These are phyloP conservation scores for Nesogale talazaci DNA, from an alignment of 2,113 vertebrate genomes.

Conservation along the genomic window DNA sequence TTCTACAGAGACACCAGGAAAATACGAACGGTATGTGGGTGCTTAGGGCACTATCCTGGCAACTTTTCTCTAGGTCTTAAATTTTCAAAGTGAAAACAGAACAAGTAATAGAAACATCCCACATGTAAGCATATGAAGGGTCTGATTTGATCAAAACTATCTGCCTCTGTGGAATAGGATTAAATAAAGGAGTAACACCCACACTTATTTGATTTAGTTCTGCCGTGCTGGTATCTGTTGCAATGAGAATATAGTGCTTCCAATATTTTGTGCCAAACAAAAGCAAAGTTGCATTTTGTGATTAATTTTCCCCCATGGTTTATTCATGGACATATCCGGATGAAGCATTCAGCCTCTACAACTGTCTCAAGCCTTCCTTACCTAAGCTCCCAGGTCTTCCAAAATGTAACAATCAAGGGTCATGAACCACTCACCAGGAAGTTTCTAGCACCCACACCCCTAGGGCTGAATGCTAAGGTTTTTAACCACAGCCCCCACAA, in stretches of 20 bases:
- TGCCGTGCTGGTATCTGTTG: no score
- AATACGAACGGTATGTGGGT: background rate
- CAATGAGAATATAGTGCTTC: no score
- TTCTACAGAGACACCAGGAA: background rate
- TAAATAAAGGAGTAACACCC: no score
- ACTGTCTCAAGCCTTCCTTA: no score
- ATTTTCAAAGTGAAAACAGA: background rate
- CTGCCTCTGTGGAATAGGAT: background rate
- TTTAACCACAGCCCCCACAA: background rate
- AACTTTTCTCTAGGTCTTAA: conserved; percentile 10
- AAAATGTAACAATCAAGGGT: background rate
- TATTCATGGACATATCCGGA: no score
- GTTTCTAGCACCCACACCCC: background rate
- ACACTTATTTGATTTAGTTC: no score
- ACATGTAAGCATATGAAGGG: background rate
- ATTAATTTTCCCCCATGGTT: no score
- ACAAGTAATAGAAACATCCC: background rate
- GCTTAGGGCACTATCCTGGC: background rate
- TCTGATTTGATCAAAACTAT: background rate
- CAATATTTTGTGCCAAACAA: no score
- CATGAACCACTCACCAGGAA: background rate
- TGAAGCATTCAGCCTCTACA: no score
- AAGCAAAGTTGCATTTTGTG: no score
- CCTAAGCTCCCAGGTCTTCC: background rate
- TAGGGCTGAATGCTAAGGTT: background rate